A percentile compares a stretch with the other conserved stretches of the same genome.
Conservation (phyloP, 2,888 invertebrate genomes). For the Ophion costatus region DNA sequence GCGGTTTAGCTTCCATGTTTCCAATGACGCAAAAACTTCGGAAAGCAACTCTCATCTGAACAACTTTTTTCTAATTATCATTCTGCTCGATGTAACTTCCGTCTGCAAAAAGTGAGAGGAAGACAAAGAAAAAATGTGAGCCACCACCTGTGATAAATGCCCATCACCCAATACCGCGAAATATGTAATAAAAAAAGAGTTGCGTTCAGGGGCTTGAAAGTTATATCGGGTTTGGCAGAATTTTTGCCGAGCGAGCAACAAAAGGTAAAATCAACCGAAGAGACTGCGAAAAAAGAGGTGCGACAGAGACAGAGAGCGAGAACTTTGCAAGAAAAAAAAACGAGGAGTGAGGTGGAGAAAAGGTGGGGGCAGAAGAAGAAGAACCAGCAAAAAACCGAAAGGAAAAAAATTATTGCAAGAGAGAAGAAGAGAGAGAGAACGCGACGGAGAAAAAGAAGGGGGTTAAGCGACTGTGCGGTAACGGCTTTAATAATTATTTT, state of each 20-base stretch:
- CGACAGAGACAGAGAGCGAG: constrained; percentile 17
- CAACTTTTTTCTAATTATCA: too few relatives aligned
- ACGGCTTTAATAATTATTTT: constrained; percentile 84
- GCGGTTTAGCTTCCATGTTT: too few relatives aligned
- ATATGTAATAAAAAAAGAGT: constrained; percentile 25
- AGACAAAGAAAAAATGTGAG: constrained; percentile 14
- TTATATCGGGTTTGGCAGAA: constrained; percentile 43
- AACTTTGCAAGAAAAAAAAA: background rate
- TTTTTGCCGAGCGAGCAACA: constrained; percentile 42
- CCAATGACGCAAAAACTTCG: too few relatives aligned
- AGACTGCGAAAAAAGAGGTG: constrained; percentile 37
- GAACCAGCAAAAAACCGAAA: constrained; percentile 23
- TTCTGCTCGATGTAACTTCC: constrained; percentile 36
- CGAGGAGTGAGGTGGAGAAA: constrained; percentile 2
- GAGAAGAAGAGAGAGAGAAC: constrained; percentile 17
- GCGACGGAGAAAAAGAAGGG: constrained; percentile 41
- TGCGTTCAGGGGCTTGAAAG: constrained; percentile 26
- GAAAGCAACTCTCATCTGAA: too few relatives aligned
- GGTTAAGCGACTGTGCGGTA: constrained; percentile 73
- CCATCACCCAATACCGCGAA: constrained; percentile 14
- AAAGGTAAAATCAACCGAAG: constrained; percentile 36
- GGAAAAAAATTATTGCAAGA: constrained; percentile 24
- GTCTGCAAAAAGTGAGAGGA: background rate
- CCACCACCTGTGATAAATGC: constrained; percentile 30
- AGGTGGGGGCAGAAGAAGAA: background rate